phyloP scores from a whole-genome alignment of 2,888 invertebrate genomes.

The Clepsis dumicolana region DNA sequence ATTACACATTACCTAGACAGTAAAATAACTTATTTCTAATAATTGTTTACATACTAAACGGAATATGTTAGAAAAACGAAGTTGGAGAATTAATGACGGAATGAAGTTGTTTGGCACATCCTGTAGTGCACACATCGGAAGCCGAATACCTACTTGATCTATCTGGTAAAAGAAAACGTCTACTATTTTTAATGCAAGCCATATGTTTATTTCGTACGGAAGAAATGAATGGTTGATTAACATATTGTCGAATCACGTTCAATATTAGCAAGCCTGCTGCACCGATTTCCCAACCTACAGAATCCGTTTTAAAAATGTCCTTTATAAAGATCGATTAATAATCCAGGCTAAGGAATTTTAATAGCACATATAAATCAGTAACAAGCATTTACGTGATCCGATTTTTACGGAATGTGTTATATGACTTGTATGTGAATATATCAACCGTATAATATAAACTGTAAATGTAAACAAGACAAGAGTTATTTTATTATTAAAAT shows the following conservation, averaged over 20 bases:
- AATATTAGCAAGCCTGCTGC: constrained; percentile 10
- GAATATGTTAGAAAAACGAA: constrained; percentile 66
- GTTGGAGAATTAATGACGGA: constrained; percentile 54
- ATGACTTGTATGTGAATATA: background rate
- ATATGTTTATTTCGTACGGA: constrained; percentile 59
- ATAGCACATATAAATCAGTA: constrained; percentile 2
- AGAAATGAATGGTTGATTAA: constrained; percentile 41
- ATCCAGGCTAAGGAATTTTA: background rate
- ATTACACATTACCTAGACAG: constrained; percentile 77
- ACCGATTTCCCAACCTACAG: background rate
- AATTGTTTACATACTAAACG: constrained; percentile 78
- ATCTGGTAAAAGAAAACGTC: background rate
- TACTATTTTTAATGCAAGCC: constrained; percentile 34
- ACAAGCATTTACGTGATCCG: background rate
- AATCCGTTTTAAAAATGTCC: background rate
- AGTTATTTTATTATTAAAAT: no score
- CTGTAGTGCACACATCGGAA: constrained; percentile 31
- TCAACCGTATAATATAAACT: background rate
- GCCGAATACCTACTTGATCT: constrained; percentile 4
- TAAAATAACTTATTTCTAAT: constrained; percentile 81
- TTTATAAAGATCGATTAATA: background rate
- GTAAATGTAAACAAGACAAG: background rate
- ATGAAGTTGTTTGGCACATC: constrained; percentile 72
- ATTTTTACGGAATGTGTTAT: background rate
- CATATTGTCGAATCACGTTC: constrained; percentile 52